Evolutionary conservation across 2,797 vertebrate genomes (phyloP), one percentile per base, ranked within the genome.

Genomic region (Sorex maritimensis): DNA sequence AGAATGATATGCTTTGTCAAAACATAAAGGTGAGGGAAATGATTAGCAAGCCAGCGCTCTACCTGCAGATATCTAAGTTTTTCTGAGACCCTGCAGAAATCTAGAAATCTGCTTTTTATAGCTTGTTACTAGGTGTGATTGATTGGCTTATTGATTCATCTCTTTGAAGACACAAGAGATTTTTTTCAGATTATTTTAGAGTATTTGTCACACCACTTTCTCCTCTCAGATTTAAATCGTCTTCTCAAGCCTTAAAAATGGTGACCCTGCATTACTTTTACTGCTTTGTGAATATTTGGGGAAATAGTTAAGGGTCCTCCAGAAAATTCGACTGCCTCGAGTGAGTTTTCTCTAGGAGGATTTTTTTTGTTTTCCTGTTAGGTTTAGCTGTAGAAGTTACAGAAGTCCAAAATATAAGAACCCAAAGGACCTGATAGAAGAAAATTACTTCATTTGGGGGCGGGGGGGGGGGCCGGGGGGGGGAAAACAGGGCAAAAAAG

Each of bases 371-470:
- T 34, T 61, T 61, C 13, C 41, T 93, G 95, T 95, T 69, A 74
- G 5, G 93, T 73, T 93, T 90, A 75, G 3, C 74, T 24, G 14
- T 61, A 75, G 74, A 78, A n/a, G 74, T 97, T 93, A 83, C 55
- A 41, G 86, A 97, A 96, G 63, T 41, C 46, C 95, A 6, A 82
- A 21, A 92, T 80, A 81, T 92, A 73, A 63, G 26, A 81, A 58
- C 94, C 79, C 12, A 65, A 79, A 89, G 72, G n/a, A 19, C 82
- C 19, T 71, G 88, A 67, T 91, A 71, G 93, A 95, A 97, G 92
- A 65, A 93, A 96, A 87, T 92, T 95, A 93, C 92, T 97, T 88
- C 92, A 96, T 97, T 94, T 26, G 2, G 7, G 10, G 26, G 6
- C 2, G 65, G 10, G 24, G 28, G 65, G 34, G 34, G 34, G 2